Conservation (phyloP, 2,797 vertebrate genomes). For the Leucoraja ocellata region DNA sequence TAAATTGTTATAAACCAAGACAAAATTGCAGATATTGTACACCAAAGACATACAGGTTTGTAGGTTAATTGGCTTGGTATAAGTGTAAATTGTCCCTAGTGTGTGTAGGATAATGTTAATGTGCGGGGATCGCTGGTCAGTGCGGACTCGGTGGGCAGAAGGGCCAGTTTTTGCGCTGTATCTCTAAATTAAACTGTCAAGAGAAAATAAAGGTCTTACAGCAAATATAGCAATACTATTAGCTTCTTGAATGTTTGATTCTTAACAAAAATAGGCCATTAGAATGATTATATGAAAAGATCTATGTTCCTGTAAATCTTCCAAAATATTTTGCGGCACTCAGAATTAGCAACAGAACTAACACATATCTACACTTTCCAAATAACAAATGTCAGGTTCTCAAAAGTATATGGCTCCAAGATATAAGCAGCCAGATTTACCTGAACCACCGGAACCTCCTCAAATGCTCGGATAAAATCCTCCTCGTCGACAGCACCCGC, state of each 20-base stretch:
- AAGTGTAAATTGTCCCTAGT: too few species aligned
- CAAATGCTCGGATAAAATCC: constrained; percentile 91
- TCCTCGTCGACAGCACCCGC: constrained; percentile 93
- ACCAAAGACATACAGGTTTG: too few species aligned
- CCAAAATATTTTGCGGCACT: background rate
- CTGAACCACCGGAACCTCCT: constrained; percentile 83
- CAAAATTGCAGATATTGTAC: too few species aligned
- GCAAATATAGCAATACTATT: background rate
- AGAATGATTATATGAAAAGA: background rate
- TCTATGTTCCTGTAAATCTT: background rate
- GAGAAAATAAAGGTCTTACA: too few species aligned
- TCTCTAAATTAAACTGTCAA: too few species aligned
- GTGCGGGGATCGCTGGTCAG: too few species aligned
- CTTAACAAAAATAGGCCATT: background rate
- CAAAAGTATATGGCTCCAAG: background rate
- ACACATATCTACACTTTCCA: background rate
- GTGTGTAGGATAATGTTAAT: too few species aligned
- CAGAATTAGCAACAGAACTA: background rate
- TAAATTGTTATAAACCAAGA: too few species aligned
- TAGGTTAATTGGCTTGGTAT: too few species aligned
- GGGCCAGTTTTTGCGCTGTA: too few species aligned
- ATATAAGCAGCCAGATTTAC: constrained; percentile 50
- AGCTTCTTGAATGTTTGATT: background rate
- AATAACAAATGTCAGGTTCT: background rate
- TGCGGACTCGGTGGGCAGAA: too few species aligned